Percentiles rank a stretch among this genome's conserved stretches.
Evolutionary conservation across 2,888 invertebrate species (phyloP).

Genomic region (Loripinus fragilis): DNA sequence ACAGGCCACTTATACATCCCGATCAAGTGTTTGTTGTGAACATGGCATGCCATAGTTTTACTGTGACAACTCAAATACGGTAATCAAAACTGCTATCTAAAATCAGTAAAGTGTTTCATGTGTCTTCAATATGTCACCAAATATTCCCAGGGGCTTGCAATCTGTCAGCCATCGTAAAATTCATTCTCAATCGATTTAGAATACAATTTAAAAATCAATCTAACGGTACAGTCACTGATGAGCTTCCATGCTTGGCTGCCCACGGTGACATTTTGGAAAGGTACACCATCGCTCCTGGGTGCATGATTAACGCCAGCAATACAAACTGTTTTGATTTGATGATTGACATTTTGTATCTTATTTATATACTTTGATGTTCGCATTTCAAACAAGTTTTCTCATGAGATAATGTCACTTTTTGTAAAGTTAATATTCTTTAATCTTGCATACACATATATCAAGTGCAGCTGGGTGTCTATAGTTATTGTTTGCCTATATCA

Average conservation of each 20-base stretch:
- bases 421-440: too few species aligned
- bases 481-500: too few species aligned
- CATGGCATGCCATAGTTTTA: too few species aligned
- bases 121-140: slow-evolving; percentile 10
- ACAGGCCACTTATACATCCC: too few species aligned
- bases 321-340: not conserved
- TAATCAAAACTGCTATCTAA: not conserved
- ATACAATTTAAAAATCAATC: slow-evolving; percentile 15
- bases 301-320: not conserved
- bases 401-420: too few species aligned
- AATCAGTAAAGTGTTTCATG: slow-evolving; percentile 7
- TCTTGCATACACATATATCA: too few species aligned
- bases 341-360: not conserved
- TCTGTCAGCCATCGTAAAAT: slow-evolving; percentile 15
- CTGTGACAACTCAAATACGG: too few species aligned
- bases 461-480: too few species aligned
- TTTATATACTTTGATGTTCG: too few species aligned
- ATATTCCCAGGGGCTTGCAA: slow-evolving; percentile 14
- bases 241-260: not conserved
- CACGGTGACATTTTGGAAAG: slow-evolving; percentile 5
- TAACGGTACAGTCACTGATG: slow-evolving; percentile 13
- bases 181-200: slow-evolving; percentile 4
- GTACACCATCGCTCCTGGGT: not conserved
- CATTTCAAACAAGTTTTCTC: too few species aligned
- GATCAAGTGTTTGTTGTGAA: too few species aligned